Evolutionary conservation across 1,140 invertebrate species (phyloP).

Genomic region (Drosophila nigrodunni): DNA sequence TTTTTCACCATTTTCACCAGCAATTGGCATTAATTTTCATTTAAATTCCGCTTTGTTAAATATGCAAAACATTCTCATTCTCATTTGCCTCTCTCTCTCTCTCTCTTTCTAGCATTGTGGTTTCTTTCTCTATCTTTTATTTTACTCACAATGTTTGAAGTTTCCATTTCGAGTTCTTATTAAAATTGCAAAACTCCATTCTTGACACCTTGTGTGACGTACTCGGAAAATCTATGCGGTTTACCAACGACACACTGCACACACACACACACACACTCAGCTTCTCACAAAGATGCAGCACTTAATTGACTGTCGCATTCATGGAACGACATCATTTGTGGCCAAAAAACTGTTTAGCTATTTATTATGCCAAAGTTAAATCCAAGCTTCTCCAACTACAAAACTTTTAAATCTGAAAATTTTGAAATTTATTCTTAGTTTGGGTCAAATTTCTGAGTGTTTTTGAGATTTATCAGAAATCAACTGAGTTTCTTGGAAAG

Average conservation of each 20-base stretch:
- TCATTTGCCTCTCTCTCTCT: not conserved
- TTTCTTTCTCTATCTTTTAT: not conserved
- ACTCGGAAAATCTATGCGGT: conserved; percentile 51
- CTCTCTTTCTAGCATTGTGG: conserved; percentile 28
- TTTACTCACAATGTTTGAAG: conserved; percentile 7
- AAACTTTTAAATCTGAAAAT: not conserved
- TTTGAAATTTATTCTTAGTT: too few relatives aligned
- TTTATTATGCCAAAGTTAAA: conserved; percentile 12
- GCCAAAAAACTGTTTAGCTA: conserved; percentile 24
- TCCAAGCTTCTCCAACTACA: not conserved
- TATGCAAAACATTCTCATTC: conserved; percentile 57
- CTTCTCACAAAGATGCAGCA: conserved; percentile 2
- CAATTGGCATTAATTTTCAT: conserved; percentile 64
- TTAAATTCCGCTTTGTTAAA: conserved; percentile 73
- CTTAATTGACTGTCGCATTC: conserved; percentile 14
- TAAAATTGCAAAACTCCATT: conserved; percentile 67
- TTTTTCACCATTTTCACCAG: conserved; percentile 11
- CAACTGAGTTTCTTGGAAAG: too few relatives aligned
- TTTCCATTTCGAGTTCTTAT: conserved; percentile 60
- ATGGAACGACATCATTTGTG: conserved; percentile 11
- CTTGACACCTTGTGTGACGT: conserved; percentile 52
- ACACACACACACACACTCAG: not conserved
- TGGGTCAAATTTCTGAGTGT: too few relatives aligned
- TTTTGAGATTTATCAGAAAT: too few relatives aligned
- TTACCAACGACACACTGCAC: conserved; percentile 8